Evolutionary conservation across 92 coral and sea anemone species (phyloP).

Genomic region (Epizoanthus rinbou): DNA sequence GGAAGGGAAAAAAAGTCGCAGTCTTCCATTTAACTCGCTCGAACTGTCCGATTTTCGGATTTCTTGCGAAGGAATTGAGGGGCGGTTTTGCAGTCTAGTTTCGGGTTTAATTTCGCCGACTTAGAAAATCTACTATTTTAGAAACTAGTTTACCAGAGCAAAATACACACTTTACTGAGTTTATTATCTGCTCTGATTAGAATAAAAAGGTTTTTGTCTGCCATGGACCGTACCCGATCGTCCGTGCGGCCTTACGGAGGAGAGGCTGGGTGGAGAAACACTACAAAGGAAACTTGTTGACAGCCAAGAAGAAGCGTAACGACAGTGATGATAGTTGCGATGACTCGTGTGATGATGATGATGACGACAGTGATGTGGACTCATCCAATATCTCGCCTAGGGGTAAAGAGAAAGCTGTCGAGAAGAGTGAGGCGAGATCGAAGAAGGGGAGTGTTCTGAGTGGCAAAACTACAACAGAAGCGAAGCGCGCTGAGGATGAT

Average conservation of each 20-base stretch:
- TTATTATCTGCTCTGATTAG: conserved; percentile 36
- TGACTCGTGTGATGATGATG: conserved; percentile 65
- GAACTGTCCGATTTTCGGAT: too few relatives aligned
- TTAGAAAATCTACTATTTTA: too few relatives aligned
- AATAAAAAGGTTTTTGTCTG: conserved; percentile 83
- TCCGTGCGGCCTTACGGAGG: conserved; percentile 85
- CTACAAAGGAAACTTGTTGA: conserved; percentile 71
- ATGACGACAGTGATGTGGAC: conserved; percentile 65
- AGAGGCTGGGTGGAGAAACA: conserved; percentile 98
- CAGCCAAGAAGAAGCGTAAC: conserved; percentile 45
- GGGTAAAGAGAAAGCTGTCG: conserved; percentile 47
- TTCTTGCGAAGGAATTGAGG: too few relatives aligned
- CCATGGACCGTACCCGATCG: conserved; percentile 94
- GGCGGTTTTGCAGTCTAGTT: too few relatives aligned
- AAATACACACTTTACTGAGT: neutral
- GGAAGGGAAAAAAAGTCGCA: too few relatives aligned
- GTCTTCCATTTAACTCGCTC: too few relatives aligned
- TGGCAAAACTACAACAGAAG: conserved; percentile 4
- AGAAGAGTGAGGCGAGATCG: neutral
- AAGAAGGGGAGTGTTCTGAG: conserved; percentile 21
- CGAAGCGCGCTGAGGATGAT: conserved; percentile 50
- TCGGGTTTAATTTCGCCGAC: too few relatives aligned
- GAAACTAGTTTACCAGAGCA: too few relatives aligned
- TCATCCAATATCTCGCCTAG: conserved; percentile 48
- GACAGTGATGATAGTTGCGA: conserved; percentile 54